Conservation (phyloP, 2,113 vertebrate species). For the Haplochromis burtoni region DNA sequence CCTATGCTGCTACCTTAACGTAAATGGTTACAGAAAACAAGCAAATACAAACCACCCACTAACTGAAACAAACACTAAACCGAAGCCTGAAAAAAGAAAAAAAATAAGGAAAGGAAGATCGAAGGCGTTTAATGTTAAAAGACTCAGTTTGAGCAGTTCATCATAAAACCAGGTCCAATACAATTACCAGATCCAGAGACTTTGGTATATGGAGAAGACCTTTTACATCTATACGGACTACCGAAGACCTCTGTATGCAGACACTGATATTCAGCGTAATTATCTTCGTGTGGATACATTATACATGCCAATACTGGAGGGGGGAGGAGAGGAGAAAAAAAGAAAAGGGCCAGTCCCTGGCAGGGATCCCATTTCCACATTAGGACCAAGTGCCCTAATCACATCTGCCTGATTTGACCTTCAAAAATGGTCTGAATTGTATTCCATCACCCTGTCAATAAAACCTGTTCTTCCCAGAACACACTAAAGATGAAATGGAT, state of each 20-base stretch:
- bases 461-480: conserved; percentile 2
- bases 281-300: background rate
- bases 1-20: conserved; percentile 31
- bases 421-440: background rate
- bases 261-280: background rate
- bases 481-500: background rate
- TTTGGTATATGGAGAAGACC: conserved; percentile 51
- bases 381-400: background rate
- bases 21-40: background rate
- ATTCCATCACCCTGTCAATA: conserved; percentile 11
- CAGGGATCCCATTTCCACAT: background rate
- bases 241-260: background rate
- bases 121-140: conserved; percentile 25
- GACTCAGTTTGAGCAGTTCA: background rate
- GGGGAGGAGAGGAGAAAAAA: rapidly evolving
- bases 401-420: background rate
- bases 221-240: background rate
- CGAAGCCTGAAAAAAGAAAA: background rate
- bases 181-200: conserved; percentile 23
- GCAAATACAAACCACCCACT: background rate
- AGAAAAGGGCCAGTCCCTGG: background rate
- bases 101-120: background rate
- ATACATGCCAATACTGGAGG: background rate
- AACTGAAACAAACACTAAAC: background rate
- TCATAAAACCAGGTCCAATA: conserved; percentile 10